These are phyloP conservation scores for Malaclemys terrapin DNA, from an alignment of 2,113 vertebrate species.

Conservation along the genomic window DNA sequence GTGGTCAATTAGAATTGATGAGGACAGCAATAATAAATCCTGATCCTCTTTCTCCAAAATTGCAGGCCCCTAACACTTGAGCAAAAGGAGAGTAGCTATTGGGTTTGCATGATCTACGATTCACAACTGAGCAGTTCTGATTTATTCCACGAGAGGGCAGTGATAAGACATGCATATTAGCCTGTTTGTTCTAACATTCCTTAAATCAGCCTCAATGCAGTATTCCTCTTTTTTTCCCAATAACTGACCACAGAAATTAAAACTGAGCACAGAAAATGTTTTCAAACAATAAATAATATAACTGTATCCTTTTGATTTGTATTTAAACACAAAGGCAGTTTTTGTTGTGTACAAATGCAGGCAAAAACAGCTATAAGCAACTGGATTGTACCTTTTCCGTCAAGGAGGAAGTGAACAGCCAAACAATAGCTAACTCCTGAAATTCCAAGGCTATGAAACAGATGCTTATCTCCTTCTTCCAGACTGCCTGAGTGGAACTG, in stretches of 20 bases:
- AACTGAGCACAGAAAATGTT: background rate
- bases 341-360: background rate
- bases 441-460: background rate
- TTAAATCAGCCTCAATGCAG: background rate
- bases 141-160: background rate
- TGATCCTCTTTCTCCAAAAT: background rate
- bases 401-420: background rate
- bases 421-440: background rate
- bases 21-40: background rate
- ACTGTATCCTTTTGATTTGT: background rate
- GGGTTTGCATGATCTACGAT: background rate
- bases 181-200: background rate
- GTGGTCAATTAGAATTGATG: background rate
- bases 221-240: background rate
- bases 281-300: background rate
- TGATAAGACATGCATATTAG: background rate
- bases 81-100: background rate
- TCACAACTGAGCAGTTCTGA: background rate
- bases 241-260: too few relatives aligned
- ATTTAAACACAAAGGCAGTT: background rate
- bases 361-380: background rate
- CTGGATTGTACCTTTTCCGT: background rate
- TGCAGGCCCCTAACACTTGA: background rate
- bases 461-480: conserved; percentile 21
- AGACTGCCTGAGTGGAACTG: background rate